Evolutionary conservation across 2,113 vertebrate species (phyloP), one percentile per base, ranked within the genome.

Genomic region (Romanogobio albipinnatus): DNA sequence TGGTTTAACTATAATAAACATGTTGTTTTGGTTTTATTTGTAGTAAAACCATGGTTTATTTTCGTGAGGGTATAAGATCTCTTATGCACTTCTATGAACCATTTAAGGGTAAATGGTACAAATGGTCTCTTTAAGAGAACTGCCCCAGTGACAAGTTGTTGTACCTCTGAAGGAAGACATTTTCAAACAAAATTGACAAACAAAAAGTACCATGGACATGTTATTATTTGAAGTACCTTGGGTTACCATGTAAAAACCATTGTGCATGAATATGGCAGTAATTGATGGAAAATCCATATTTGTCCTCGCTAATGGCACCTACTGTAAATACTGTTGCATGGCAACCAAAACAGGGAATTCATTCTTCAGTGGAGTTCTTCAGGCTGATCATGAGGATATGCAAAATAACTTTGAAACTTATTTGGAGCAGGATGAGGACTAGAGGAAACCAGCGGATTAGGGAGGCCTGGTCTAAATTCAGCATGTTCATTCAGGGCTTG

Each of bases 311-410:
- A 62, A 70, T 11, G 26, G 51, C 62, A 29, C 79, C 58, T 84
- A 59, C 59, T 59, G 93, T 95, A 93, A 85, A 90, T 82, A 86
- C 87, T 49, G 86, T 94, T 90, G 89, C 94, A 89, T 92, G 91
- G 94, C 93, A 95, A 94, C 92, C 66, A 15, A 87, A 76, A n/a
- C 47, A 88, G 89, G 86, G 45, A 84, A 88, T 39, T 81, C 76
- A 66, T 84, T 81, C 88, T 92, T 86, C 91, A 88, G 68, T 84
- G 87, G 85, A 92, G 85, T 91, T 90, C 92, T 88, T 88, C 78
- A 84, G 76, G 61, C 68, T 53, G 9, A 47, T 81, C 70, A 64
- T 22, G 47, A 58, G 15, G 26, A 53, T 15, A 15, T 70, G 49
- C 49, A 64, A 59, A 81, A 56, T 61, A 39, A 26, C 61, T 26